Conservation (phyloP, 1,140 invertebrate species). For the Leptopilina boulardi region DNA sequence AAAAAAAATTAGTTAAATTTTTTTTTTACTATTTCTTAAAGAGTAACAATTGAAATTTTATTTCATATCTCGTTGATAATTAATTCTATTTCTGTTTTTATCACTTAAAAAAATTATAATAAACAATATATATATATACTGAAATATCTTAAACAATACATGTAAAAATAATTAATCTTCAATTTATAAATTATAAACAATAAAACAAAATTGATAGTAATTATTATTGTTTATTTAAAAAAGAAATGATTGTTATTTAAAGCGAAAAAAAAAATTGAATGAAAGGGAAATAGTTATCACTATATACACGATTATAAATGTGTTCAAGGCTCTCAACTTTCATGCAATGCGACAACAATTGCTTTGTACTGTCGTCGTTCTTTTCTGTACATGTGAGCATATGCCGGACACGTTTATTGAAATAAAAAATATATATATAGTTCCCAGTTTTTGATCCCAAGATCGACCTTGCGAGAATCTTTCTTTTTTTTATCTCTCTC, state of each 20-base stretch:
- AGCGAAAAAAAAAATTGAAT: conserved; percentile 49
- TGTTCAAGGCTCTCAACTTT: conserved; percentile 19
- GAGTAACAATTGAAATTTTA: too few species aligned
- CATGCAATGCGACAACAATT: conserved; percentile 17
- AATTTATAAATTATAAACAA: too few species aligned
- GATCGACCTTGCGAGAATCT: not conserved
- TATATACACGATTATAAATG: conserved; percentile 51
- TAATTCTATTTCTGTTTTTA: too few species aligned
- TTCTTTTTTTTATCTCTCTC: not conserved
- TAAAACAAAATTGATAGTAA: too few species aligned
- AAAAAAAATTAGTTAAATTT: too few species aligned
- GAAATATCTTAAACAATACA: too few species aligned
- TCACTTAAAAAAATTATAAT: too few species aligned
- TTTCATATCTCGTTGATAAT: too few species aligned
- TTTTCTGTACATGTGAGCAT: not conserved
- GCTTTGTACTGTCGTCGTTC: conserved; percentile 4
- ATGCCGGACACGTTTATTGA: conserved; percentile 14
- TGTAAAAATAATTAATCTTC: too few species aligned
- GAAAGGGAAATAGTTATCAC: conserved; percentile 38
- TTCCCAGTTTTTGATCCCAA: not conserved
- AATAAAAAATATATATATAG: not conserved
- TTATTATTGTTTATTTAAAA: too few species aligned
- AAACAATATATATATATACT: too few species aligned
- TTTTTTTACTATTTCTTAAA: too few species aligned
- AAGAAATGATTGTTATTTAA: not conserved